Percentiles rank a stretch among this genome's conserved stretches.
Conservation (phyloP, 2,797 vertebrate genomes). For the Oryzias dopingdopingensis region DNA sequence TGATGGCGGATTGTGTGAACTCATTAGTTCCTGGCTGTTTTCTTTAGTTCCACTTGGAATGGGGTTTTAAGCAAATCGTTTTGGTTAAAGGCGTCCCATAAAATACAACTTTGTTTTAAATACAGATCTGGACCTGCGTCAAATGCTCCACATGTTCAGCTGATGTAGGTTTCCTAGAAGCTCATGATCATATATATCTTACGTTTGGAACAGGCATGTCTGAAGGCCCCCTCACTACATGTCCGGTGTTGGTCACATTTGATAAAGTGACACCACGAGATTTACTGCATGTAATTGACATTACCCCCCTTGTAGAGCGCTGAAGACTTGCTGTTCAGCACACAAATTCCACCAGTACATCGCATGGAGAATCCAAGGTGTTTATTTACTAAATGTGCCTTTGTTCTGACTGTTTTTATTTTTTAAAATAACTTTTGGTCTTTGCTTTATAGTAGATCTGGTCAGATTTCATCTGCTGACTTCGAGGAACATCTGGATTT, state of each 20-base stretch:
- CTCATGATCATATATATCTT: not conserved
- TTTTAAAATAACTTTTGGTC: too few species aligned
- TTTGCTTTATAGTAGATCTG: too few species aligned
- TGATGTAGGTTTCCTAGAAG: slow-evolving; percentile 11
- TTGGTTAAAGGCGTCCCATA: too few species aligned
- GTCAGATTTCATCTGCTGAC: too few species aligned
- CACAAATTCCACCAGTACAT: not conserved
- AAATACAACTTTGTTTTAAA: not conserved
- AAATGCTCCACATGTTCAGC: not conserved
- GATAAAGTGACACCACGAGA: slow-evolving; percentile 1
- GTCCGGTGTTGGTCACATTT: slow-evolving; percentile 12
- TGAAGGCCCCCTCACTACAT: not conserved
- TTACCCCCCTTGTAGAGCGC: slow-evolving; percentile 4
- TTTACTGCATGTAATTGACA: slow-evolving; percentile 3
- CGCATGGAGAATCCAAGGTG: not conserved
- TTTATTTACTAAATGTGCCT: not conserved
- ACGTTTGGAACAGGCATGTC: not conserved
- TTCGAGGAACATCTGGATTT: too few species aligned
- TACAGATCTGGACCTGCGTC: not conserved
- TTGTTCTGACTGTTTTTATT: too few species aligned
- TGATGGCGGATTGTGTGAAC: not conserved
- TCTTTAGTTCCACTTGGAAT: too few species aligned
- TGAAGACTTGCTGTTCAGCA: not conserved
- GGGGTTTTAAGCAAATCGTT: too few species aligned
- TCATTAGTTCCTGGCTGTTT: too few species aligned